Evolutionary conservation across 2,113 vertebrate genomes (phyloP).

Genomic region (Entosphenus tridentatus): DNA sequence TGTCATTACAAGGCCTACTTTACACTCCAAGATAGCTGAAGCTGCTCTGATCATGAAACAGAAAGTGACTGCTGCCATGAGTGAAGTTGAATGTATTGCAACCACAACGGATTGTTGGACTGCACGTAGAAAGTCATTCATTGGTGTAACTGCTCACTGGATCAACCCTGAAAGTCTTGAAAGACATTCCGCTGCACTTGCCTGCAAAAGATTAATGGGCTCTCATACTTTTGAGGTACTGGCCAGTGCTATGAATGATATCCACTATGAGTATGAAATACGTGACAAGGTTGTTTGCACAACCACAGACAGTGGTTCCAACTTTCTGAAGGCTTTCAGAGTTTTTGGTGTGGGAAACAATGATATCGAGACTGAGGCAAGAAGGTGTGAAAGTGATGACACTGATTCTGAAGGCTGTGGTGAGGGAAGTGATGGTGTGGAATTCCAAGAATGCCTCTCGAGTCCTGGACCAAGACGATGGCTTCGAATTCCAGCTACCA

Average conservation of each 20-base stretch:
- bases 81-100: constrained; percentile 10
- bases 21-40: no score
- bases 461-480: no score
- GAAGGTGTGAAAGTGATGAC: no score
- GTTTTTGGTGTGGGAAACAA: no score
- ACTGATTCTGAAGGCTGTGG: no score
- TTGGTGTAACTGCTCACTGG: constrained; percentile 12
- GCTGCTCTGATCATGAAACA: constrained; percentile 8
- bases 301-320: neutral
- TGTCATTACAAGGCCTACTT: no score
- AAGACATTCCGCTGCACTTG: constrained; percentile 10
- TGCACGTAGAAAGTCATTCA: constrained; percentile 7
- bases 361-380: no score
- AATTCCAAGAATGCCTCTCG: no score
- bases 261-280: constrained; percentile 13
- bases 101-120: constrained; percentile 15
- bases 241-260: constrained; percentile 11
- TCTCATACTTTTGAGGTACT: constrained; percentile 13
- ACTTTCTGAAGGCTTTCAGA: no score
- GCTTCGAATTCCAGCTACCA: no score
- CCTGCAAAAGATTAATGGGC: constrained; percentile 12
- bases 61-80: constrained; percentile 8
- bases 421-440: no score
- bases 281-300: constrained; percentile 10
- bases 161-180: constrained; percentile 8